These are phyloP conservation scores for Gorilla gorilla DNA, from an alignment of 2,113 vertebrate species.

Conservation along the genomic window DNA sequence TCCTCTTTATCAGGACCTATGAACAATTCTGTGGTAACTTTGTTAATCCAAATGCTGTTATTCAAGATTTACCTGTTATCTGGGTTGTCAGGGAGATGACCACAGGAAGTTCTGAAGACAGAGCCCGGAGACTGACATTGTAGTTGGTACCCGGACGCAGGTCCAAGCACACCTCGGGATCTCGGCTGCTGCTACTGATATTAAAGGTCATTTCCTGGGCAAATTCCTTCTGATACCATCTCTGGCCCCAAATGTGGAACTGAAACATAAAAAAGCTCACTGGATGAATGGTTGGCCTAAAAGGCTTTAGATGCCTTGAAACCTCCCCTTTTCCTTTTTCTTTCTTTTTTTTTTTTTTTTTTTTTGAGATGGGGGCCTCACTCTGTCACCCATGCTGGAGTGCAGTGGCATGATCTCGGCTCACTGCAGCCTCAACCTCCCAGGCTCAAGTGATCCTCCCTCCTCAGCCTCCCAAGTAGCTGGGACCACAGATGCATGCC, in stretches of 20 bases:
- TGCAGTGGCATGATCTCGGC: no score
- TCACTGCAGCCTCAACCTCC: no score
- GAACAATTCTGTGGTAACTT: background rate
- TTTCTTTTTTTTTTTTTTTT: no score
- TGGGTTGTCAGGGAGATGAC: constrained; percentile 85
- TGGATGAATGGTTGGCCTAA: background rate
- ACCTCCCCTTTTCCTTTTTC: no score
- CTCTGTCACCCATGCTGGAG: no score
- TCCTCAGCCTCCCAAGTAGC: no score
- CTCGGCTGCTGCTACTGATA: constrained; percentile 84
- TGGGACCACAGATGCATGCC: no score
- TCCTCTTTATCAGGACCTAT: background rate
- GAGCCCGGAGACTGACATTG: constrained; percentile 87
- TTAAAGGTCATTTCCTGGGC: constrained; percentile 79
- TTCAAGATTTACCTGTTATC: constrained; percentile 86
- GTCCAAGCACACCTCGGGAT: constrained; percentile 89
- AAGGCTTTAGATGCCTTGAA: background rate
- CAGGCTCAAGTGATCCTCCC: no score
- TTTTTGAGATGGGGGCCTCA: no score
- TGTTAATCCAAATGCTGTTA: background rate
- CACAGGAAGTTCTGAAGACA: constrained; percentile 79
- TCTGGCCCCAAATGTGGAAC: constrained; percentile 81
- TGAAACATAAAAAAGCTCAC: constrained; percentile 70
- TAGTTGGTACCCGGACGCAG: constrained; percentile 92
- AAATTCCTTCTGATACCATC: constrained; percentile 86